Conservation (phyloP, 64 coral and sea anemone species). For the Acropora yongei region DNA sequence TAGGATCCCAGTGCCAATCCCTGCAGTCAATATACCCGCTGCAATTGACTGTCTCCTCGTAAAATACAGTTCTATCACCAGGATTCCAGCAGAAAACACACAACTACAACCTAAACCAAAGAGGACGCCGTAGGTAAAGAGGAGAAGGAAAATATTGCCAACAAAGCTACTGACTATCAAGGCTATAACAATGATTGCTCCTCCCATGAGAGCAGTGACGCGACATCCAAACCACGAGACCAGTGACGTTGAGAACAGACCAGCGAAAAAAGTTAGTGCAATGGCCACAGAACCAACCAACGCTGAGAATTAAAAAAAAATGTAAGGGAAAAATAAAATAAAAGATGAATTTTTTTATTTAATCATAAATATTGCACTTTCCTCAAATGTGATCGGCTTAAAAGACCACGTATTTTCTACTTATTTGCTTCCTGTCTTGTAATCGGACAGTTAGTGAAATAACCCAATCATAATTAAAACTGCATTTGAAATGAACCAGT, state of each 20-base stretch:
- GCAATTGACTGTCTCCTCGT: slow-evolving; percentile 50
- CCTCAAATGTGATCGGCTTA: too few relatives aligned
- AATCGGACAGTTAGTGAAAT: too few relatives aligned
- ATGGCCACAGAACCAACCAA: slow-evolving; percentile 60
- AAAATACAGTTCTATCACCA: slow-evolving; percentile 62
- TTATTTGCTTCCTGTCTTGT: too few relatives aligned
- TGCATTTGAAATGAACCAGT: too few relatives aligned
- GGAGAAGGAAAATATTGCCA: slow-evolving; percentile 32
- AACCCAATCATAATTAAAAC: too few relatives aligned
- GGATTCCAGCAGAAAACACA: slow-evolving; percentile 38
- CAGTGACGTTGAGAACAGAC: slow-evolving; percentile 41
- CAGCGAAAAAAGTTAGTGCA: slow-evolving; percentile 40
- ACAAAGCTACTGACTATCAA: slow-evolving; percentile 41
- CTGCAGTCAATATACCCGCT: slow-evolving; percentile 7
- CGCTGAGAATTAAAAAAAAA: not conserved
- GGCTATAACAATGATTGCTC: not conserved
- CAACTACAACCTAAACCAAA: slow-evolving; percentile 61
- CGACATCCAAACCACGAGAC: slow-evolving; percentile 59
- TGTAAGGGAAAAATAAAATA: not conserved
- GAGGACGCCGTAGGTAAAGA: slow-evolving; percentile 43
- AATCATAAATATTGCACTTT: too few relatives aligned
- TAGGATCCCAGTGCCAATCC: slow-evolving; percentile 58
- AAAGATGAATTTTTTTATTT: not conserved
- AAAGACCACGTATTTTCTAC: too few relatives aligned
- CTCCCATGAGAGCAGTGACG: slow-evolving; percentile 53